phyloP scores from a whole-genome alignment of 1,140 invertebrate species.

The Grapholita molesta region DNA sequence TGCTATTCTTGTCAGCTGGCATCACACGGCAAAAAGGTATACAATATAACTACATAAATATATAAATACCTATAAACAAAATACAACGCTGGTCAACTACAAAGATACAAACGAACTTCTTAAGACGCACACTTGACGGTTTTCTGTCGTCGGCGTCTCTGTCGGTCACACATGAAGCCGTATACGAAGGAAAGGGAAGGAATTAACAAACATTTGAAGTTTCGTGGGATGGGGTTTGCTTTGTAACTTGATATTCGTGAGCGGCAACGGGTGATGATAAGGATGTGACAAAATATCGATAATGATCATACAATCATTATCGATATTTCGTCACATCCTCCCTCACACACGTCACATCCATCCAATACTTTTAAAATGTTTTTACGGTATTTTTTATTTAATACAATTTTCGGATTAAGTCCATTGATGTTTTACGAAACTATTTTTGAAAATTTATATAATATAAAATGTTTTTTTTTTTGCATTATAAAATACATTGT shows the following conservation, averaged over 20 bases:
- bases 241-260: conserved; percentile 56
- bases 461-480: too few species aligned
- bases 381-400: too few species aligned
- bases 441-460: too few species aligned
- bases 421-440: too few species aligned
- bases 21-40: too few species aligned
- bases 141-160: conserved; percentile 42
- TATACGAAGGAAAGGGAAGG: conserved; percentile 21
- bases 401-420: too few species aligned
- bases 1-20: too few species aligned
- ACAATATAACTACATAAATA: not conserved
- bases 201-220: conserved; percentile 13
- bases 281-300: conserved; percentile 2
- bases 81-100: not conserved
- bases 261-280: conserved; percentile 27
- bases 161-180: conserved; percentile 23
- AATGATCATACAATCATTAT: not conserved
- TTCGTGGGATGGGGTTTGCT: conserved; percentile 34
- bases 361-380: too few species aligned
- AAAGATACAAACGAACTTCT: not conserved
- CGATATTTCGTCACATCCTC: too few species aligned
- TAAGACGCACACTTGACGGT: conserved; percentile 41
- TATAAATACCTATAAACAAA: not conserved
- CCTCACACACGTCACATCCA: too few species aligned
- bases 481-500: too few species aligned